These are phyloP conservation scores for Pediacus dermestoides DNA, from an alignment of 2,888 invertebrate genomes.

Conservation along the genomic window DNA sequence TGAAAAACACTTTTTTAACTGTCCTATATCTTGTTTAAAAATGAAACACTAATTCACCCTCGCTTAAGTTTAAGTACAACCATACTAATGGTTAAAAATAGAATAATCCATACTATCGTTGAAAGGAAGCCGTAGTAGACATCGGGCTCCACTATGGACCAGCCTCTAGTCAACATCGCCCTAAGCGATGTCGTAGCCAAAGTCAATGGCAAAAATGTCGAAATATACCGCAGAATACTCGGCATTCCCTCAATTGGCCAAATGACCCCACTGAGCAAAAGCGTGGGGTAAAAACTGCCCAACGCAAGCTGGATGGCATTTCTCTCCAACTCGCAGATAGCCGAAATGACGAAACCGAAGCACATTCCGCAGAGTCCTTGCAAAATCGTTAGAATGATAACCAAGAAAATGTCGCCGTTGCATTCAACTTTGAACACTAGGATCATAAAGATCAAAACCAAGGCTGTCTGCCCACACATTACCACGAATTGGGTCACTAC, in stretches of 20 bases:
- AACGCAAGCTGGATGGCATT: slow-evolving; percentile 91
- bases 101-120: slow-evolving; percentile 79
- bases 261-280: slow-evolving; percentile 88
- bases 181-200: slow-evolving; percentile 89
- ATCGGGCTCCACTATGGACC: slow-evolving; percentile 74
- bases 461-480: slow-evolving; percentile 89
- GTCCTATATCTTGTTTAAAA: slow-evolving; percentile 6
- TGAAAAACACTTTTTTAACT: slow-evolving; percentile 1
- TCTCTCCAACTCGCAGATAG: slow-evolving; percentile 85
- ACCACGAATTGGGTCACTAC: slow-evolving; percentile 93
- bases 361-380: slow-evolving; percentile 96
- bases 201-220: slow-evolving; percentile 80
- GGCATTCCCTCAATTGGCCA: slow-evolving; percentile 98
- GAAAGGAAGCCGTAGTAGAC: slow-evolving; percentile 87
- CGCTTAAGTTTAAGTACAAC: slow-evolving; percentile 75
- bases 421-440: slow-evolving; percentile 86
- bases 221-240: slow-evolving; percentile 70
- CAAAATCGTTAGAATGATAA: slow-evolving; percentile 78
- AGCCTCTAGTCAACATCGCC: slow-evolving; percentile 83
- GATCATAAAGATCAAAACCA: slow-evolving; percentile 89
- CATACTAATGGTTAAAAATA: slow-evolving; percentile 77
- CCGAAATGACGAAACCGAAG: slow-evolving; percentile 91
- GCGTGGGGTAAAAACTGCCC: slow-evolving; percentile 92
- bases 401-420: slow-evolving; percentile 81
- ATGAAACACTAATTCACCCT: slow-evolving; percentile 29